A percentile compares a stretch with the other conserved stretches of the same genome.
These are phyloP conservation scores for Lerema accius DNA, from an alignment of 1,140 invertebrate species.

Conservation along the genomic window DNA sequence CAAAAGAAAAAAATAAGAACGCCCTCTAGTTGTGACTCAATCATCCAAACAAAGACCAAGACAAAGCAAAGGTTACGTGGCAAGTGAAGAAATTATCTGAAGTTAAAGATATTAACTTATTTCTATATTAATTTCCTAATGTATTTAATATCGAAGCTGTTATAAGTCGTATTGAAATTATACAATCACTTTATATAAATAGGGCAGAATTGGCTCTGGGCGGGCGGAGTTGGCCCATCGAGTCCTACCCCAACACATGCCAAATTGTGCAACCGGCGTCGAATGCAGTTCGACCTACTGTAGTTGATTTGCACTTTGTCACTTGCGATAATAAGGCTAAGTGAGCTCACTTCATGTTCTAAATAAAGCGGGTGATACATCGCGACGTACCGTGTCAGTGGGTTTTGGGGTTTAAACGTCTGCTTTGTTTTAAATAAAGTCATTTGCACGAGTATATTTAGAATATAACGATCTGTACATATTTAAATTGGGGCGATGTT, in stretches of 20 bases:
- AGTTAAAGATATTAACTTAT: too few relatives aligned
- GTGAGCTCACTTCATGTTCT: not conserved
- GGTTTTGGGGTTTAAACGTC: not conserved
- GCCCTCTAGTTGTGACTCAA: too few relatives aligned
- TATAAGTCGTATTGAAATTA: not conserved
- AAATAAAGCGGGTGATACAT: not conserved
- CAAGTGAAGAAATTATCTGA: too few relatives aligned
- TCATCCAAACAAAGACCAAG: too few relatives aligned
- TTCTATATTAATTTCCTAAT: too few relatives aligned
- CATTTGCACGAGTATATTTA: too few relatives aligned
- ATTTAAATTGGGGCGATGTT: too few relatives aligned
- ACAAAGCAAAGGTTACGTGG: too few relatives aligned
- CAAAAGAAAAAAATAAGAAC: too few relatives aligned
- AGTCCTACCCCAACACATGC: not conserved
- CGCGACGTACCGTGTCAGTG: not conserved
- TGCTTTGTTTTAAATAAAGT: not conserved
- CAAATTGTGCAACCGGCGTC: not conserved
- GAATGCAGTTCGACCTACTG: not conserved
- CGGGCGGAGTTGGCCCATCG: not conserved
- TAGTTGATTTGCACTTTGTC: not conserved
- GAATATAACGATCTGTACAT: too few relatives aligned
- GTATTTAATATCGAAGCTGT: too few relatives aligned
- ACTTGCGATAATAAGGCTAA: not conserved
- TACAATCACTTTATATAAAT: not conserved
- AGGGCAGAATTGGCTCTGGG: not conserved